Evolutionary conservation across 2,888 invertebrate species (phyloP).

Genomic region (Euzophera pinguis): DNA sequence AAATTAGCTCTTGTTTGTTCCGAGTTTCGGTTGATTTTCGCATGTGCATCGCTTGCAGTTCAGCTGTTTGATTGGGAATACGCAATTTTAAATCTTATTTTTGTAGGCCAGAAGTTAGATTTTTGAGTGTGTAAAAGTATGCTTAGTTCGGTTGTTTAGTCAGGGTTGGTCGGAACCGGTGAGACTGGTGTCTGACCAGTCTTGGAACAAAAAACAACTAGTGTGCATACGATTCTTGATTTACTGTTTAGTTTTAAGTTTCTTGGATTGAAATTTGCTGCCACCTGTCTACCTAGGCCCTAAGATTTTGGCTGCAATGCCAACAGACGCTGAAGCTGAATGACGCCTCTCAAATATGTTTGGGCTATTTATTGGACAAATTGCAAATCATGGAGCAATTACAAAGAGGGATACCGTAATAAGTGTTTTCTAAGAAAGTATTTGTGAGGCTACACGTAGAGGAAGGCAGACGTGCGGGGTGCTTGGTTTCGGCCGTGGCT

Average conservation of each 20-base stretch:
- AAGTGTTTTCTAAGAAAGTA: too few species aligned
- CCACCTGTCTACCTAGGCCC: too few species aligned
- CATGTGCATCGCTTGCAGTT: background rate
- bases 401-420: too few species aligned
- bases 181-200: constrained; percentile 12
- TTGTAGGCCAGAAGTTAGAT: background rate
- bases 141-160: background rate
- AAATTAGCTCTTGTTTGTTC: background rate
- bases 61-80: background rate
- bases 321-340: too few species aligned
- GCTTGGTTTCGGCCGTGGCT: too few species aligned
- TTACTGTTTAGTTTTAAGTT: background rate
- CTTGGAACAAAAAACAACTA: constrained; percentile 8
- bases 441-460: too few species aligned
- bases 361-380: too few species aligned
- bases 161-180: constrained; percentile 1
- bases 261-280: too few species aligned
- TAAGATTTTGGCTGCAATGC: too few species aligned
- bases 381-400: too few species aligned
- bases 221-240: constrained; percentile 1
- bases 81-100: background rate
- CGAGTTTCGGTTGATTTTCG: background rate
- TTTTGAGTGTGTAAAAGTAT: background rate
- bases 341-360: too few species aligned
- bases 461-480: too few species aligned